These are phyloP conservation scores for Amiota minor DNA, from an alignment of 2,888 invertebrate species.

Conservation along the genomic window DNA sequence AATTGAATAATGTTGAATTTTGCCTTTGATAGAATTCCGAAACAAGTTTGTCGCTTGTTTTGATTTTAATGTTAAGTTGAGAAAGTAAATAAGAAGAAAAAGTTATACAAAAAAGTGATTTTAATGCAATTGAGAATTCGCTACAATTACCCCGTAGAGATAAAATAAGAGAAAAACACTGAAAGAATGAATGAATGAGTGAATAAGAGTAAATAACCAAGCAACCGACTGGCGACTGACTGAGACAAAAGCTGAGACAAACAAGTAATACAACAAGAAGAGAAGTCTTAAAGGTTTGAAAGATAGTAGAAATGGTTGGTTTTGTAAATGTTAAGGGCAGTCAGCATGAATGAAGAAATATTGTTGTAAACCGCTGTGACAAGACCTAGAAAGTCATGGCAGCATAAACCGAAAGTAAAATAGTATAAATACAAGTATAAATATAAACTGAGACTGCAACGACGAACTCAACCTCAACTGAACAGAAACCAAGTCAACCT, in stretches of 20 bases:
- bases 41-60: slow-evolving; percentile 12
- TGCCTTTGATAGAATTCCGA: background rate
- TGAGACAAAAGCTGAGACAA: no score
- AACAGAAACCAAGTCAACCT: slow-evolving; percentile 14
- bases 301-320: slow-evolving; percentile 19
- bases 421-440: slow-evolving; percentile 34
- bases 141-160: slow-evolving; percentile 62
- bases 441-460: background rate
- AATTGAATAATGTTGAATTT: slow-evolving; percentile 21
- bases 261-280: slow-evolving; percentile 8
- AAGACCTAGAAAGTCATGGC: slow-evolving; percentile 67
- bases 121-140: slow-evolving; percentile 55
- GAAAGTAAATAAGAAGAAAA: slow-evolving; percentile 34
- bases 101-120: slow-evolving; percentile 49
- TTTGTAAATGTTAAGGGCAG: background rate
- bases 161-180: slow-evolving; percentile 20
- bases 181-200: background rate
- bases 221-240: no score
- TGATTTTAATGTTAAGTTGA: slow-evolving; percentile 23
- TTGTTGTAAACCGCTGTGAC: slow-evolving; percentile 35
- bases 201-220: no score
- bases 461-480: background rate
- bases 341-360: slow-evolving; percentile 23
- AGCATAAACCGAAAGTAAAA: slow-evolving; percentile 59
- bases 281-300: slow-evolving; percentile 38